These are phyloP conservation scores for Chascanopsetta lugubris DNA, from an alignment of 2,113 vertebrate species.

Conservation along the genomic window DNA sequence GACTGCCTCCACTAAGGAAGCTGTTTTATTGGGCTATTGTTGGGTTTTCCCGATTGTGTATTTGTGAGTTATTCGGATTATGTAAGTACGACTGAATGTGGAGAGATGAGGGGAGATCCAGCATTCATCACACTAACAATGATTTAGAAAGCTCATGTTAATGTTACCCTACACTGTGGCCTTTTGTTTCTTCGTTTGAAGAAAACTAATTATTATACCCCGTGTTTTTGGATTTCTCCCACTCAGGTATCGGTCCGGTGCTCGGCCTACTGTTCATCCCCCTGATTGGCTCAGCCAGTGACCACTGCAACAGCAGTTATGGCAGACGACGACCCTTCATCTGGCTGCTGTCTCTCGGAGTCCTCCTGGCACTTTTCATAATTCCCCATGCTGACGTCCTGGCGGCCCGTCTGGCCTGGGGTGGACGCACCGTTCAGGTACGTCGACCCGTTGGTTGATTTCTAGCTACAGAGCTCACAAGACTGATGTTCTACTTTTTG, in stretches of 20 bases:
- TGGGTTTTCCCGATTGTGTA: too few relatives aligned
- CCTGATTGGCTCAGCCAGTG: conserved; percentile 84
- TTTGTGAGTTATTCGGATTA: too few relatives aligned
- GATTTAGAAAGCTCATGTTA: too few relatives aligned
- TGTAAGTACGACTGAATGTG: too few relatives aligned
- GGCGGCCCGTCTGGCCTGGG: conserved; percentile 73
- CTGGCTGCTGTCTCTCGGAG: conserved; percentile 82
- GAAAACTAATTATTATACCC: too few relatives aligned
- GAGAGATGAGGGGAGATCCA: too few relatives aligned
- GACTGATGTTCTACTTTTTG: background rate
- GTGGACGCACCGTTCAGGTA: conserved; percentile 74
- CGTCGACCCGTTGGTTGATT: background rate
- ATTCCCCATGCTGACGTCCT: conserved; percentile 80
- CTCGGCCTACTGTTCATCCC: conserved; percentile 83
- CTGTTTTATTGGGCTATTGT: too few relatives aligned
- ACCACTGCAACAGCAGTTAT: conserved; percentile 81
- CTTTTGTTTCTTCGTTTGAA: background rate
- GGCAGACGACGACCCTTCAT: conserved; percentile 83
- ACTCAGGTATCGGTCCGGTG: conserved; percentile 82
- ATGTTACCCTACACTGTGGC: background rate
- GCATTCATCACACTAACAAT: too few relatives aligned
- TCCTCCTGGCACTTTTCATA: conserved; percentile 81
- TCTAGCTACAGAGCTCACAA: background rate
- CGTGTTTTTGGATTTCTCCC: background rate
- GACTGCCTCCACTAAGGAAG: too few relatives aligned